Evolutionary conservation across 1,140 invertebrate species (phyloP).

Genomic region (Melipona quadrifasciata): DNA sequence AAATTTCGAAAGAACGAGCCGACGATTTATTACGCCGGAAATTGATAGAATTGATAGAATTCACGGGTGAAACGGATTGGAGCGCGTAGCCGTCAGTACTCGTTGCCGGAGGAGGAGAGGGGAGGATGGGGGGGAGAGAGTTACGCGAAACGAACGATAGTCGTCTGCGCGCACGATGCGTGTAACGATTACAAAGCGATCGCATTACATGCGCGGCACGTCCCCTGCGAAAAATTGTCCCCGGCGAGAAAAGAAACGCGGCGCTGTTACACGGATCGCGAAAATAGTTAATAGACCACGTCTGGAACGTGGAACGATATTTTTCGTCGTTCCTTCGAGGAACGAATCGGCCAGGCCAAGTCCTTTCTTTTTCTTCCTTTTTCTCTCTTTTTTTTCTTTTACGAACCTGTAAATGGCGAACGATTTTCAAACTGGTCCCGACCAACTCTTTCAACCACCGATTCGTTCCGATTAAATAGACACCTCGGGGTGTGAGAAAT

Average conservation of each 20-base stretch:
- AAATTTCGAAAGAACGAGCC: no score
- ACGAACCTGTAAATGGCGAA: background rate
- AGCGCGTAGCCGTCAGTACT: background rate
- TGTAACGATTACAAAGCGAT: slow-evolving; percentile 45
- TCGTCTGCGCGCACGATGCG: slow-evolving; percentile 6
- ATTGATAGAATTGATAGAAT: background rate
- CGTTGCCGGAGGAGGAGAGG: no score
- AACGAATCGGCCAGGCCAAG: background rate
- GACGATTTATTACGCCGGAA: no score
- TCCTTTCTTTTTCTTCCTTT: no score
- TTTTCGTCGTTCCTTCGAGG: slow-evolving; percentile 4
- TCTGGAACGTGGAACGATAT: slow-evolving; percentile 25
- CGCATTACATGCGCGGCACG: slow-evolving; percentile 35
- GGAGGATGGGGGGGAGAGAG: background rate
- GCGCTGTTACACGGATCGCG: slow-evolving; percentile 33
- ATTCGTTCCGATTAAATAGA: background rate
- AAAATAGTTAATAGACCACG: slow-evolving; percentile 48
- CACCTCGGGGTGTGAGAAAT: background rate
- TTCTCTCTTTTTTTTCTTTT: no score
- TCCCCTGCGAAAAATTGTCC: slow-evolving; percentile 33
- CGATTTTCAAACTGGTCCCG: background rate
- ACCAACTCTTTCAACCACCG: background rate
- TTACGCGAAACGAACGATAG: slow-evolving; percentile 9
- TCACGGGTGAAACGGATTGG: background rate
- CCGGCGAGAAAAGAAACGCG: slow-evolving; percentile 40